Percentiles rank a stretch among this genome's conserved stretches.
Conservation (phyloP, 2,797 vertebrate species). For the Necrosyrtes monachus region DNA sequence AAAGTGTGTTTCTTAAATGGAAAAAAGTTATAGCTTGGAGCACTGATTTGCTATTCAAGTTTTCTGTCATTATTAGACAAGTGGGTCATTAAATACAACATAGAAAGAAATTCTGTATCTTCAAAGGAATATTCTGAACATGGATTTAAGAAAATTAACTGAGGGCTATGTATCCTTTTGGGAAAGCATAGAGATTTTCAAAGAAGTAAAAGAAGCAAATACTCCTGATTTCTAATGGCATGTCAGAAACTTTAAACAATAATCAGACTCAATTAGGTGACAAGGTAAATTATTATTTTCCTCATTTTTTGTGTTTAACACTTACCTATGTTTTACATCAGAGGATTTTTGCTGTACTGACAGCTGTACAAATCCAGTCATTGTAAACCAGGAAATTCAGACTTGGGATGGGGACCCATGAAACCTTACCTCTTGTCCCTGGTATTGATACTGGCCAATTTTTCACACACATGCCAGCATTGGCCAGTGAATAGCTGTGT, state of each 20-base stretch:
- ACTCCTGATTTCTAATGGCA: neutral
- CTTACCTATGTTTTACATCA: neutral
- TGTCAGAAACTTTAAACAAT: neutral
- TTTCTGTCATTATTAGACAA: neutral
- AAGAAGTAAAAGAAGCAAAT: neutral
- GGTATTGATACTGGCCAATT: neutral
- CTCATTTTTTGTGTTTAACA: neutral
- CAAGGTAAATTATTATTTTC: neutral
- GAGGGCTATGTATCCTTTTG: neutral
- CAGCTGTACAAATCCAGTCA: neutral
- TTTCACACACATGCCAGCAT: accelerated
- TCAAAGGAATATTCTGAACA: neutral
- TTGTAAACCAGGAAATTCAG: neutral
- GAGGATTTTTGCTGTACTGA: neutral
- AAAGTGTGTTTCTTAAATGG: neutral
- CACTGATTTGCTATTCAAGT: neutral
- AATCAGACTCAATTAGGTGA: neutral
- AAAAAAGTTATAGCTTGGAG: neutral
- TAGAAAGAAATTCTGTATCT: neutral
- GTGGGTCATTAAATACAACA: neutral
- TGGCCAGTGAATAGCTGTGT: neutral
- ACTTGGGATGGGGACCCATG: neutral
- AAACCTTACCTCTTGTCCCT: neutral
- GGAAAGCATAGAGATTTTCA: neutral
- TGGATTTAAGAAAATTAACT: neutral